A percentile compares a stretch with the other conserved stretches of the same genome.
These are phyloP conservation scores for Aphis gossypii DNA, from an alignment of 1,140 invertebrate genomes.

Conservation along the genomic window DNA sequence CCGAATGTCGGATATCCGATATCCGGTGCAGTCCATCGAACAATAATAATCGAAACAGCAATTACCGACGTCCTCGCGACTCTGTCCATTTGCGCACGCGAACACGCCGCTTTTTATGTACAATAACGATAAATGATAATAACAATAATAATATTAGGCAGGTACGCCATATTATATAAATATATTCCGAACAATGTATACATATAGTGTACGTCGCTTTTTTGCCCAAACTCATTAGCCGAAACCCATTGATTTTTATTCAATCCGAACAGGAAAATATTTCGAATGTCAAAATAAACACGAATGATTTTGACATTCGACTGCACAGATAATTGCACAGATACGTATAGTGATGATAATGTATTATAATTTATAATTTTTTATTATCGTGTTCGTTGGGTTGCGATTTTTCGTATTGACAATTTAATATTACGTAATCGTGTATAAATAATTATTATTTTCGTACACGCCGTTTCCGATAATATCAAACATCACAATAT, in stretches of 20 bases:
- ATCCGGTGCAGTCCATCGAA: slow-evolving; percentile 37
- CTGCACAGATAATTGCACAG: not conserved
- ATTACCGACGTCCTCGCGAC: slow-evolving; percentile 41
- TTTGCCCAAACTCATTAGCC: not conserved
- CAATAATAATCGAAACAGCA: slow-evolving; percentile 39
- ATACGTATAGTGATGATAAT: not conserved
- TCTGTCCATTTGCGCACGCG: not conserved
- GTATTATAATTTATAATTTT: not conserved
- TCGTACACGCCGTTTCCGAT: not conserved
- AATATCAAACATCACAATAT: not conserved
- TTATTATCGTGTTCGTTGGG: not conserved
- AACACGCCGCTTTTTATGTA: not conserved
- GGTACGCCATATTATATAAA: not conserved
- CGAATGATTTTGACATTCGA: not conserved
- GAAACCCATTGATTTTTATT: not conserved
- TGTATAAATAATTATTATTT: too few relatives aligned
- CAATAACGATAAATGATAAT: slow-evolving; percentile 8
- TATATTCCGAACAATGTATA: not conserved
- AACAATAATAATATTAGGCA: not conserved
- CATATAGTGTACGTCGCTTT: not conserved
- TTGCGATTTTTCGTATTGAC: not conserved
- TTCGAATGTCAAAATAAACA: not conserved
- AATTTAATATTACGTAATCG: not conserved
- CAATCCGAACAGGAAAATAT: not conserved
- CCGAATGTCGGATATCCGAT: slow-evolving; percentile 54